Evolutionary conservation across 1,140 invertebrate species (phyloP), one percentile per base, ranked within the genome.

Genomic region (Tetranychus urticae): DNA sequence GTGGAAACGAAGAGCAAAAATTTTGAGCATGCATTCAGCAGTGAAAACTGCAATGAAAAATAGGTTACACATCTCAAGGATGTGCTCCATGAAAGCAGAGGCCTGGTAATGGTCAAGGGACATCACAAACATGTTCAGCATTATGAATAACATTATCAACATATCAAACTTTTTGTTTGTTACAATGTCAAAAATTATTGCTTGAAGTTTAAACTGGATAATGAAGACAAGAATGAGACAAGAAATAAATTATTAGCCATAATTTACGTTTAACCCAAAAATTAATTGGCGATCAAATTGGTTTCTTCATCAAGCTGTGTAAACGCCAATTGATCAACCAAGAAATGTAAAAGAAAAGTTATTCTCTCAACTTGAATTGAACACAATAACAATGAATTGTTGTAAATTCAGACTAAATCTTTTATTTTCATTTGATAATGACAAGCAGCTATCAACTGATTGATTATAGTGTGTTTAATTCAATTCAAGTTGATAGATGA

Each of bases 101-200:
- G 90, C 87, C 69, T 88, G 81, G 73, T 96, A 92, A 74, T 93
- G 87, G 75, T 97, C 93, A 75, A 96, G 75, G 58, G 89, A 92
- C 92, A 98, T 97, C 59, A 90, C 91, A 65, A 96, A 78, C 92
- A 97, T 97, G 77, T 98, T 98, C 62, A 97, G 74, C 67, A 89
- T 88, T 71, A 98, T 97, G 76, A 96, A 91, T 75, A 94, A 81
- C 91, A 98, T 97, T 73, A 97, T 97, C 69, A 91, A 82, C 84
- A 97, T 96, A 77, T 97, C 93, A 77, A 97, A 97, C 76, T 96
- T 96, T 75, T 94, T 93, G 77, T 93, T 88, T 61, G 88, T 93
- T 66, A 90, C 88, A 72, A 97, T 83, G 77, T 96, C 89, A 75
- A 97, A 97, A 66, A 96, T 85, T 69, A 94, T 84, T 61, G 83